Base-by-base conservation (phyloP, 2,888 invertebrate species). In the Hyalella azteca region DNA sequence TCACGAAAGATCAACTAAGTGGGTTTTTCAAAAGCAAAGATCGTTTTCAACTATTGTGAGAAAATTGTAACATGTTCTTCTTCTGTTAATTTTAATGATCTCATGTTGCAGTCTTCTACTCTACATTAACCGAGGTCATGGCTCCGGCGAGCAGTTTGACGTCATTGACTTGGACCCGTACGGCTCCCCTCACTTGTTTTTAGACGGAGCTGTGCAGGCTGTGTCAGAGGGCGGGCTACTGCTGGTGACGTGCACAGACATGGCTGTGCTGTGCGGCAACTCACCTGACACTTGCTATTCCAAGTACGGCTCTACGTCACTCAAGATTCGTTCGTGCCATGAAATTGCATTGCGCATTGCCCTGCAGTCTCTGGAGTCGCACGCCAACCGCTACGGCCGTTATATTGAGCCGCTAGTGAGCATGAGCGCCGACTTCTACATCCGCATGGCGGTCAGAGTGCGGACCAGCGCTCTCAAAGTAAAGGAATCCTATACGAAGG, bases 161-260 rank as follows among this genome's bases (percentile, higher is more conserved):
- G 95, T 93, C 0, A 92, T 99, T 78, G 99, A 99, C 88, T 89
- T 99, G 80, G 99, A 99, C 89, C 99, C 99, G 0, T 99, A 98
- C 85, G 99, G 99, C 1, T 95, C 96, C 86, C 97, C 99, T 0
- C 93, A 95, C 1, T 92, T 92, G 54, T 99, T 99, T 89, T 90
- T 99, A 0, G 97, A 97, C 87, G 91, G 93, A 0, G 95, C 96
- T 0, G 92, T 98, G 0, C 89, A 90, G 85, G 85, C 86, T 76
- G 87, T 89, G n/a, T 85, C 85, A 5, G 88, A 89, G 84, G 88
- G 94, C 19, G 98, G 98, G 0, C 87, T 99, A 39, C 88, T 99
- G 41, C 91, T 98, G 85, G 93, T 99, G 0, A 99, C 99, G 0
- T 98, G 97, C 39, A 99, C 99, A 0, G 99, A 99, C 88, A 96